Percentiles rank a stretch among this genome's conserved stretches.
Evolutionary conservation across 2,797 vertebrate species (phyloP).

Genomic region (Melanogrammus aeglefinus): DNA sequence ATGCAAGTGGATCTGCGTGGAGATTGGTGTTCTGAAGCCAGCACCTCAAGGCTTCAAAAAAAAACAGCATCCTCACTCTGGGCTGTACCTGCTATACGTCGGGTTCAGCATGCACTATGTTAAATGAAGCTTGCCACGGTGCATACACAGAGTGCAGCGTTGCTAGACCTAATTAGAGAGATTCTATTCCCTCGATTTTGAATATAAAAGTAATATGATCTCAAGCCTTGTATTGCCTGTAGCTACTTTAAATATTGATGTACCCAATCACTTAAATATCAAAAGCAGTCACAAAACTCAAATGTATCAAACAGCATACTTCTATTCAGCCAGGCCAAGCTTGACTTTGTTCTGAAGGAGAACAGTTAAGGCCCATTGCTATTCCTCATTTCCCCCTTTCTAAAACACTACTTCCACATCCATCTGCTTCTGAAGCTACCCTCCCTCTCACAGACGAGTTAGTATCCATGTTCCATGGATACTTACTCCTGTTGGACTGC

Average conservation of each 20-base stretch:
- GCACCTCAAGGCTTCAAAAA: not conserved
- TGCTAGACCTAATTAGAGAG: constrained; percentile 56
- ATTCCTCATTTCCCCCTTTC: not conserved
- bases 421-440: not conserved
- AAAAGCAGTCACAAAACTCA: constrained; percentile 52
- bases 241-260: constrained; percentile 63
- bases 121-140: constrained; percentile 29
- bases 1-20: not conserved
- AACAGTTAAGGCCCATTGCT: not conserved
- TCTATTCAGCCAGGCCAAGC: not conserved
- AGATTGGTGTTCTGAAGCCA: not conserved
- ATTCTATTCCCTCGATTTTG: constrained; percentile 45
- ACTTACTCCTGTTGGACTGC: not conserved
- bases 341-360: not conserved
- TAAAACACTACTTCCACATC: not conserved
- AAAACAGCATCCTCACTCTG: too few species aligned
- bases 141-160: constrained; percentile 15
- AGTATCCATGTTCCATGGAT: not conserved
- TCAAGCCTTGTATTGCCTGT: constrained; percentile 34
- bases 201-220: constrained; percentile 4
- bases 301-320: not conserved
- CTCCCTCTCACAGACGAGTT: too few species aligned
- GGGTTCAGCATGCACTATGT: not conserved
- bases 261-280: constrained; percentile 53
- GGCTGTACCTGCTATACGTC: too few species aligned